Percentiles rank a stretch among this genome's conserved stretches.
These are phyloP conservation scores for Sesia apiformis DNA, from an alignment of 2,888 invertebrate genomes.

Conservation along the genomic window DNA sequence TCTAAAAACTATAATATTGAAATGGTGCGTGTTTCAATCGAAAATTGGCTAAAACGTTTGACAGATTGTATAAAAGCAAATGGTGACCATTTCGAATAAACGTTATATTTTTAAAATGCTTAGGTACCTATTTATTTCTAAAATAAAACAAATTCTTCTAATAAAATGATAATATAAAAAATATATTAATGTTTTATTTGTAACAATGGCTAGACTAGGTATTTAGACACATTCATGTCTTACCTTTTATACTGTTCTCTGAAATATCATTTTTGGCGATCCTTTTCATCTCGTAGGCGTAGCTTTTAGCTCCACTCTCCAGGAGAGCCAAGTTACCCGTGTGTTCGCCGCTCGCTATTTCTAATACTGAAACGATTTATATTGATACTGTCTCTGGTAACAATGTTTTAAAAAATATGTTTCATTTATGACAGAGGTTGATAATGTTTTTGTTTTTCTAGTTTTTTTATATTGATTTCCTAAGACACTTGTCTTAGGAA, in stretches of 20 bases:
- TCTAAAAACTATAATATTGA: no score
- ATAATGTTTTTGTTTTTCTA: conserved; percentile 1
- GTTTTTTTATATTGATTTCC: not conserved
- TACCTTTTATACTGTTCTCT: conserved; percentile 41
- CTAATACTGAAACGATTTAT: conserved; percentile 62
- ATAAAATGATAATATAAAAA: not conserved
- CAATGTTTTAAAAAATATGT: no score
- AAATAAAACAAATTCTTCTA: not conserved
- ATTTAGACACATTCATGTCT: not conserved
- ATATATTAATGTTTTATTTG: not conserved
- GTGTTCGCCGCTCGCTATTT: conserved; percentile 76
- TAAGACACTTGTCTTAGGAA: no score
- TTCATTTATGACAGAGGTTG: conserved; percentile 10
- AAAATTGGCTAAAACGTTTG: no score
- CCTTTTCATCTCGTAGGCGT: conserved; percentile 53
- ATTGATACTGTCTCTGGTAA: no score
- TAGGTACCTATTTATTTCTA: not conserved
- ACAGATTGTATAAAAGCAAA: no score
- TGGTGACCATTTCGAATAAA: no score
- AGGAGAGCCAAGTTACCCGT: conserved; percentile 52
- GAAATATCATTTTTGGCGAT: conserved; percentile 40
- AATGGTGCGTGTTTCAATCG: no score
- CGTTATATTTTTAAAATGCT: no score
- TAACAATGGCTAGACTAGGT: not conserved
- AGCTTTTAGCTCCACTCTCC: conserved; percentile 49